Base-by-base conservation (phyloP, 1,140 invertebrate genomes). In the Bombyx mori region DNA sequence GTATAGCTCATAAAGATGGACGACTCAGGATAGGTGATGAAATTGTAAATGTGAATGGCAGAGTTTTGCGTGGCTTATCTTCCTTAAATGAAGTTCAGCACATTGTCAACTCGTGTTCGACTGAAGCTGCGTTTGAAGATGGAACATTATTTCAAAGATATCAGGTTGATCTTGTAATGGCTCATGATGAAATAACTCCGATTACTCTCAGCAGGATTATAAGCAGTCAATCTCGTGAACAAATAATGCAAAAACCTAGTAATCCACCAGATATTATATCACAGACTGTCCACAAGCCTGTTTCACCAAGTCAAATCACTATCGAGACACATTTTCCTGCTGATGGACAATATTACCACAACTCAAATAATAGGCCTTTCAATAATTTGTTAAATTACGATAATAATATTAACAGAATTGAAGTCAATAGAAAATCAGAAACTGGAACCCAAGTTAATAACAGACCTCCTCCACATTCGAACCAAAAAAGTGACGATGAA, bases 31-130 rank as follows among this genome's bases (percentile, higher is more conserved):
- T 94, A 50, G 94, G 94, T 6, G 95, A 97, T 83, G 95, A 97
- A 88, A 92, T 97, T 57, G 91, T 96, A 10, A 94, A 96, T 80
- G 94, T 96, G 7, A 96, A 96, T 79, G 94, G 94, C 2, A 91
- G 92, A 71, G 91, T 94, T 61, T 85, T 97, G 58, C 90, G 93
- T 52, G 95, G 93, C 0, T 86, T 96, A 56, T 91, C 92, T 54
- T 92, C 89, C n/a, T 74, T 92, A 44, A 89, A 90, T 72, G 89
- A 91, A 69, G 91, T 92, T 10, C 91, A 92, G 62, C 75, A 88
- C 58, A 88, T 90, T 52, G 82, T 90, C 12, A 89, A 89, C 68
- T 87, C 84, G 53, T 89, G 86, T 71, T 89, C 88, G 10, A 81
- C 84, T 35, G 82, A 89, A 77, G 76, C 85, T 52, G 73, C 75